phyloP scores from a whole-genome alignment of 2,797 vertebrate genomes.

The Caiman crocodilus region DNA sequence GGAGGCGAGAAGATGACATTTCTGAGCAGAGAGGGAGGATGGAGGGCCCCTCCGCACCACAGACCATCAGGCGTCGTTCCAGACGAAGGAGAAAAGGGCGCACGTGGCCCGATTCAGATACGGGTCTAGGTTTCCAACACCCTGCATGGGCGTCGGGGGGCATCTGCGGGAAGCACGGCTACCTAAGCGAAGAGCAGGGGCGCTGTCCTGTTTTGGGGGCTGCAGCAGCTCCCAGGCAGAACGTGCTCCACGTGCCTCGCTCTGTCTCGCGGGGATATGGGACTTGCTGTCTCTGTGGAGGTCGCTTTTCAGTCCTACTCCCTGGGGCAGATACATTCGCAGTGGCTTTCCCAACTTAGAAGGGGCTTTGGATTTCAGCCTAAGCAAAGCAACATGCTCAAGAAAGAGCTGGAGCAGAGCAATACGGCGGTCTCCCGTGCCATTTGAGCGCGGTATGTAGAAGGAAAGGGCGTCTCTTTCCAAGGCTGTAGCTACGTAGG shows the following conservation, averaged over 20 bases:
- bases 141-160: neutral
- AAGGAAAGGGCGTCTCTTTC: neutral
- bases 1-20: neutral
- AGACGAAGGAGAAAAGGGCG: neutral
- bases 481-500: no score
- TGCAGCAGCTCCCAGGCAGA: neutral
- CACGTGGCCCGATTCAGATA: neutral
- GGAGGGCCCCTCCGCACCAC: neutral
- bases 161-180: neutral
- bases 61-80: neutral
- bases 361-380: neutral
- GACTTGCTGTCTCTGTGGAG: neutral
- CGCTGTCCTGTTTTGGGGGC: neutral
- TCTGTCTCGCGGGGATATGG: neutral
- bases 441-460: no score
- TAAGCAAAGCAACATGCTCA: neutral
- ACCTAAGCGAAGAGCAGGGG: no score
- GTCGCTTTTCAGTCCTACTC: neutral
- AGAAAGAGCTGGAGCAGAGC: neutral
- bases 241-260: neutral
- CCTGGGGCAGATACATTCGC: neutral
- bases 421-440: no score
- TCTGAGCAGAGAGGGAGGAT: neutral
- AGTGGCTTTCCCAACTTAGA: neutral
- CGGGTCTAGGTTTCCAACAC: neutral